A percentile compares a stretch with the other conserved stretches of the same genome.
These are phyloP conservation scores for Spisula subtruncata DNA, from an alignment of 2,888 invertebrate genomes.

Conservation along the genomic window DNA sequence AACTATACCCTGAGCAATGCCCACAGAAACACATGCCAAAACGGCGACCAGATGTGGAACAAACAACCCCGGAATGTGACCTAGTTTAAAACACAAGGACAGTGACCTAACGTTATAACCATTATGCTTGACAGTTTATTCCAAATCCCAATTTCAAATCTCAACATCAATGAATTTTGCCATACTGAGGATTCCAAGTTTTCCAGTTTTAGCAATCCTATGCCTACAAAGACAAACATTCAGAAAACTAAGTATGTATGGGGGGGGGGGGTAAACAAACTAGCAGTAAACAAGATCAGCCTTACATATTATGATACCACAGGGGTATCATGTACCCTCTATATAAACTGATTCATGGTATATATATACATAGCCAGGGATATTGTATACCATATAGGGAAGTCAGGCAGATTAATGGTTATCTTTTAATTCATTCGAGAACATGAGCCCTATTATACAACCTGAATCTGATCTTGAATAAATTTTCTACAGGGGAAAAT, in stretches of 20 bases:
- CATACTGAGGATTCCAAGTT: not conserved
- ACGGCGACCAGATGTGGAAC: too few relatives aligned
- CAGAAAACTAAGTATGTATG: not conserved
- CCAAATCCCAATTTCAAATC: not conserved
- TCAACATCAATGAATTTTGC: not conserved
- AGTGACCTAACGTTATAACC: too few relatives aligned
- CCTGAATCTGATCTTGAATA: not conserved
- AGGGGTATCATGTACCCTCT: not conserved
- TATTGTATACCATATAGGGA: slow-evolving; percentile 1
- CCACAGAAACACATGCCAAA: too few relatives aligned
- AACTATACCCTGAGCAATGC: too few relatives aligned
- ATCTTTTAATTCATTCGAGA: not conserved
- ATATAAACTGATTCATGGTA: not conserved
- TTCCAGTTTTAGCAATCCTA: not conserved
- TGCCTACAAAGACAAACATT: not conserved
- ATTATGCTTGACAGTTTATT: not conserved
- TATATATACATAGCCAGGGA: not conserved
- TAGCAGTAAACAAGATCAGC: not conserved
- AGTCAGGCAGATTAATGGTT: not conserved
- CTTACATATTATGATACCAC: not conserved
- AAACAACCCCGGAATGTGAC: too few relatives aligned
- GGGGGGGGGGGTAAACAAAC: not conserved
- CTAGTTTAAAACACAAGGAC: too few relatives aligned
- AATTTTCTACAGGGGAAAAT: not conserved
- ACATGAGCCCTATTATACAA: not conserved